Conservation (phyloP, 2,888 invertebrate genomes). For the Conistra vaccinii region DNA sequence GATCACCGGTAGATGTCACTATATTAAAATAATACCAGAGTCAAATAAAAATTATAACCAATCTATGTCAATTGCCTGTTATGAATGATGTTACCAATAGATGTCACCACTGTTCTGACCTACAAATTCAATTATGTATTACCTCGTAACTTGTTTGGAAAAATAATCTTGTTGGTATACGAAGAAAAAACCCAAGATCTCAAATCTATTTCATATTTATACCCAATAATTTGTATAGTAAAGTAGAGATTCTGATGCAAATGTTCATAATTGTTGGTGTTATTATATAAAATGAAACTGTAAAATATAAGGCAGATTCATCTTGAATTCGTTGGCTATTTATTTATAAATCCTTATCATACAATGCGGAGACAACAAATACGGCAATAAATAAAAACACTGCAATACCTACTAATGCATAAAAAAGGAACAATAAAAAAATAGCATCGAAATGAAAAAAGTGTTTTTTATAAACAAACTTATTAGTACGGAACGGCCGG, state of each 20-base stretch:
- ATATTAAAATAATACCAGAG: background rate
- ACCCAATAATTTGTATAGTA: conserved; percentile 62
- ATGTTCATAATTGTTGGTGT: conserved; percentile 74
- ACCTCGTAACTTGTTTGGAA: background rate
- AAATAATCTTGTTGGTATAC: background rate
- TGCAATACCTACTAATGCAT: too few relatives aligned
- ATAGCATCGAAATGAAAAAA: too few relatives aligned
- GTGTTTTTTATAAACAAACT: too few relatives aligned
- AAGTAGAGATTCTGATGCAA: conserved; percentile 65
- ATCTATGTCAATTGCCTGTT: background rate
- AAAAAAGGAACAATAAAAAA: too few relatives aligned
- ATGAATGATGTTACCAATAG: conserved; percentile 6
- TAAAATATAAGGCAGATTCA: conserved; percentile 78
- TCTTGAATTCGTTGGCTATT: conserved; percentile 47
- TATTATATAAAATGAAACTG: conserved; percentile 74
- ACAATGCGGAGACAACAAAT: too few relatives aligned
- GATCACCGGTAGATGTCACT: conserved; percentile 35
- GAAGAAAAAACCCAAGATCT: conserved; percentile 3
- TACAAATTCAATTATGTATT: conserved; percentile 4
- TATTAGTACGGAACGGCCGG: too few relatives aligned
- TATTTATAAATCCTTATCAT: conserved; percentile 17
- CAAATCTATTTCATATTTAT: conserved; percentile 33
- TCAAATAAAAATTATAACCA: background rate
- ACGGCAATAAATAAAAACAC: too few relatives aligned
- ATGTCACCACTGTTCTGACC: background rate